phyloP scores from a whole-genome alignment of 2,888 invertebrate genomes.

The Euclidia mi region DNA sequence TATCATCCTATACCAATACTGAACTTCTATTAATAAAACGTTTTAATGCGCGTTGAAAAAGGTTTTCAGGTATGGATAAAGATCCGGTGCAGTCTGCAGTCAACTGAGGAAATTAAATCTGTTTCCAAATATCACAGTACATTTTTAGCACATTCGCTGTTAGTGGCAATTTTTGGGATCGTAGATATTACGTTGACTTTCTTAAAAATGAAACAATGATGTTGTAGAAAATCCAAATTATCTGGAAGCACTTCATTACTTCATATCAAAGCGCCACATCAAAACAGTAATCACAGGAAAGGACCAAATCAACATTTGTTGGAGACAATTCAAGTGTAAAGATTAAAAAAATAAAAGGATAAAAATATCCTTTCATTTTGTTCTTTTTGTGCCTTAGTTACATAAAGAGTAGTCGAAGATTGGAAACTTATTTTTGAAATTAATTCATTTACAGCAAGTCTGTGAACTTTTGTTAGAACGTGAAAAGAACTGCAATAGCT shows the following conservation, averaged over 20 bases:
- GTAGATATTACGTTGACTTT: too few relatives aligned
- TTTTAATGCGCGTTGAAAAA: too few relatives aligned
- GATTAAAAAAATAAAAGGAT: slow-evolving; percentile 30
- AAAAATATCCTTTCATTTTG: slow-evolving; percentile 8
- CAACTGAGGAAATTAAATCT: too few relatives aligned
- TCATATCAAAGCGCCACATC: slow-evolving; percentile 40
- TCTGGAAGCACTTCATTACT: slow-evolving; percentile 14
- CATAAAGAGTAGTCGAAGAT: slow-evolving; percentile 17
- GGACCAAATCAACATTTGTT: slow-evolving; percentile 27
- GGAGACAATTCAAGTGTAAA: slow-evolving; percentile 29
- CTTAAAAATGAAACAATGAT: too few relatives aligned
- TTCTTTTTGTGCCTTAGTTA: slow-evolving; percentile 1
- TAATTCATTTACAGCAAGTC: slow-evolving; percentile 28
- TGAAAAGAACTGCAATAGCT: slow-evolving; percentile 16
- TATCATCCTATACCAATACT: too few relatives aligned
- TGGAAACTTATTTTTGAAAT: slow-evolving; percentile 22
- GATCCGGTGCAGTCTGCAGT: too few relatives aligned
- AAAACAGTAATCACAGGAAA: slow-evolving; percentile 41
- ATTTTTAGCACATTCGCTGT: too few relatives aligned
- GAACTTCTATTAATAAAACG: too few relatives aligned
- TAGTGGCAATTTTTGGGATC: too few relatives aligned
- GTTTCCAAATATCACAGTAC: too few relatives aligned
- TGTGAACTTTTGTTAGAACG: slow-evolving; percentile 20
- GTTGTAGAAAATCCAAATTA: too few relatives aligned
- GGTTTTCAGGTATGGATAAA: too few relatives aligned